These are phyloP conservation scores for Epinephelus awoara DNA, from an alignment of 2,797 vertebrate genomes.

Conservation along the genomic window DNA sequence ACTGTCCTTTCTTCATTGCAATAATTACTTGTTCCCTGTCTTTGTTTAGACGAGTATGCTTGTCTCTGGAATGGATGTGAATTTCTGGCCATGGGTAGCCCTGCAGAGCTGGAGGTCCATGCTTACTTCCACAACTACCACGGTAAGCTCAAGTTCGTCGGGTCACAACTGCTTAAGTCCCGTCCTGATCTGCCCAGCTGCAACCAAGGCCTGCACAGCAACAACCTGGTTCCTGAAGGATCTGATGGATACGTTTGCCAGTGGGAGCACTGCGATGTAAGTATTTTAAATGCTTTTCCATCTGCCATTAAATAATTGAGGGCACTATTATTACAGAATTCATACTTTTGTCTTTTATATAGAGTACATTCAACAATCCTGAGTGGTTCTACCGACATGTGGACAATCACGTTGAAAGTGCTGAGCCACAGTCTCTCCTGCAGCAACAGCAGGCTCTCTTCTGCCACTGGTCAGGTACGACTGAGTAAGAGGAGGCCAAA, in stretches of 20 bases:
- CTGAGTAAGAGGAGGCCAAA: neutral
- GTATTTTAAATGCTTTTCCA: constrained; percentile 44
- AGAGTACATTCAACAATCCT: constrained; percentile 88
- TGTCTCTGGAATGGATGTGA: constrained; percentile 86
- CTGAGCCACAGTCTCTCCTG: constrained; percentile 81
- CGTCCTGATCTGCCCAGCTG: constrained; percentile 80
- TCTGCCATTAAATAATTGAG: neutral
- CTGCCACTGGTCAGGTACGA: constrained; percentile 84
- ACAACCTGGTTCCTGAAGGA: constrained; percentile 83
- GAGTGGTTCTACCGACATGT: constrained; percentile 89
- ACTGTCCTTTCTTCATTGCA: neutral
- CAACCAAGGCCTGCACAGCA: constrained; percentile 81
- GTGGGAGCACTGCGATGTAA: constrained; percentile 88
- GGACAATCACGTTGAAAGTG: constrained; percentile 85
- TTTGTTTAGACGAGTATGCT: constrained; percentile 78
- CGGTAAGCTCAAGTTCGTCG: constrained; percentile 83
- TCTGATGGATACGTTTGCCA: constrained; percentile 80
- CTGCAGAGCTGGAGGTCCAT: constrained; percentile 78
- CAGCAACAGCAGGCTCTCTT: constrained; percentile 85
- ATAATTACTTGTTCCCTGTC: neutral
- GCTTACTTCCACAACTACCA: constrained; percentile 86
- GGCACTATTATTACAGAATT: neutral
- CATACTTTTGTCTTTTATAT: neutral
- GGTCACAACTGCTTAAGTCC: constrained; percentile 76
- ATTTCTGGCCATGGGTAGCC: constrained; percentile 83